Conservation (phyloP, 2,113 vertebrate genomes). For the Anolis carolinensis region DNA sequence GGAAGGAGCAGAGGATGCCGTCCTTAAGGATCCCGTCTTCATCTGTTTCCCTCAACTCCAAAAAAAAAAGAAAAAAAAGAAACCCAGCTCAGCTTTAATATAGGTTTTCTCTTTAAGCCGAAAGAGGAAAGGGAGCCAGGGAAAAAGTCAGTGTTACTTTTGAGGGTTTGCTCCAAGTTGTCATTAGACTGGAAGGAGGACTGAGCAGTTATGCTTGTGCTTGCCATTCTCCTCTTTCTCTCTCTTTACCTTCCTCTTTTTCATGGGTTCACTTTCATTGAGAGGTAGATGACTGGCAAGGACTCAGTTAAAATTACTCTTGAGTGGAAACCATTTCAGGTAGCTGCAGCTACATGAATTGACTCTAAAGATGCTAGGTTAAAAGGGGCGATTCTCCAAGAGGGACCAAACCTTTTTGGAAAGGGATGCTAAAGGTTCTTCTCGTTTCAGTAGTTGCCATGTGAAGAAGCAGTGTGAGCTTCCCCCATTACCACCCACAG, state of each 20-base stretch:
- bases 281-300: neutral
- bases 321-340: neutral
- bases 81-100: too few species aligned
- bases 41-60: neutral
- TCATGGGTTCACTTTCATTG: neutral
- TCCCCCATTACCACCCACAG: neutral
- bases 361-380: neutral
- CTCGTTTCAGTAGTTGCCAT: neutral
- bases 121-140: neutral
- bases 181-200: neutral
- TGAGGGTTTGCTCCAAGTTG: neutral
- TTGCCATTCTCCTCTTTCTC: neutral
- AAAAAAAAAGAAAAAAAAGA: neutral
- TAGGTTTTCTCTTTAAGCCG: too few species aligned
- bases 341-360: neutral
- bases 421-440: too few species aligned
- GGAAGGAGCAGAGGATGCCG: neutral
- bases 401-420: conserved; percentile 16
- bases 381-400: neutral
- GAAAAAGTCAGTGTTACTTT: neutral
- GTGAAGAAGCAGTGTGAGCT: neutral
- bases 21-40: neutral
- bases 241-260: neutral
- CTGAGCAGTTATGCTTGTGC: neutral
- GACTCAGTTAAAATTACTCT: neutral